Base-by-base conservation (phyloP, 2,888 invertebrate genomes). In the Pyrocoelia pectoralis region DNA sequence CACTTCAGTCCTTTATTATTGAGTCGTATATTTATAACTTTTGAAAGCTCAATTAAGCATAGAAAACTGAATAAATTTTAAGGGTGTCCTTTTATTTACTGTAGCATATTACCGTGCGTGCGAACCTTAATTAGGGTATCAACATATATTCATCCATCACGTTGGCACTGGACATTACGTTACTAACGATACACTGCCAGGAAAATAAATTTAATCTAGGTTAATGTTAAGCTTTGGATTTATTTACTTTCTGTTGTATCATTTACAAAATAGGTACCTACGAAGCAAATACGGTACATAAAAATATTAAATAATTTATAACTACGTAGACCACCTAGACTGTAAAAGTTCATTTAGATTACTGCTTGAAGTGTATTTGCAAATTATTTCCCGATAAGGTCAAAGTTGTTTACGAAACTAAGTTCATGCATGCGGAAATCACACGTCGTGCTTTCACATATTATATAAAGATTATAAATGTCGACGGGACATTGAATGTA, bases 141-240 rank as follows among this genome's bases (percentile, higher is more conserved):
- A 77, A 77, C 77, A 76, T 72, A n/a, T n/a, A 75, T 74, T 73
- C 76, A 79, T 79, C 77, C 78, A 77, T 79, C 78, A 77, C 74
- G 72, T 74, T 76, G 75, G 72, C 77, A 76, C 77, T 76, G 74
- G 74, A 77, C 77, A 77, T 73, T 70, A 73, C 73, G 73, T 69
- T 75, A 74, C 74, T 71, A 74, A 73, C 73, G 72, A 73, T 72
- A 74, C 73, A 72, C 68, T 73, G 70, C 71, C 63, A 71, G 67
- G 72, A 73, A 74, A 75, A 69, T 70, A 73, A 72, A 70, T 68
- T 68, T 70, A 71, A 73, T 70, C 71, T 69, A 72, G 68, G 70
- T 57, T 71, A 68, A 72, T 71, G 48, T 12, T 19, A 33, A 14
- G 18, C 19, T 17, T n/a, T 18, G 10, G 48, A 18, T 48, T 18